Base-by-base conservation (phyloP, 2,888 invertebrate genomes). In the Epirrita christyi region DNA sequence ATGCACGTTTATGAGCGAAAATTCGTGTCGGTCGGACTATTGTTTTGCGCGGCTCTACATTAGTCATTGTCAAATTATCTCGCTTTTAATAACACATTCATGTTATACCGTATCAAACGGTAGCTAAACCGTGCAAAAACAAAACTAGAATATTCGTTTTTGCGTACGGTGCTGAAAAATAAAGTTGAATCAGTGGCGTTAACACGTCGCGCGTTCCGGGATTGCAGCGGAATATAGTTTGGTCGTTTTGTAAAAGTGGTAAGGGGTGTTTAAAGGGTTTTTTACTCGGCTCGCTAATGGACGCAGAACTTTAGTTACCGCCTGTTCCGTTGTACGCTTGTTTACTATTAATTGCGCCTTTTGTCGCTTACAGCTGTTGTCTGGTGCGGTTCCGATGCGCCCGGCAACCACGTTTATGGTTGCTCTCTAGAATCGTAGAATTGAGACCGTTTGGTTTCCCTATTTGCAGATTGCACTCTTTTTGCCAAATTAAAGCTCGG, bases 281-380 rank as follows among this genome's bases (percentile, higher is more conserved):
- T 78, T 77, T 79, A 72, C 73, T 73, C 70, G 67, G 69, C 69
- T 72, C 69, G 75, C 72, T 87, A 87, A 85, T 86, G 85, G 85
- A 82, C 76, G 76, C 76, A 78, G 66, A 78, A 78, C 80, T 81
- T 80, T 81, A 81, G 83, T 83, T 80, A 76, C 78, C 75, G 76
- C 71, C 65, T 72, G 73, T 75, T 75, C 75, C 77, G 78, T 75
- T 77, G 70, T 71, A 72, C 75, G 81, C 81, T 82, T 85, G 84
- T 83, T 86, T 83, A 80, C 79, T 85, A 86, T 86, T 88, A 86
- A 86, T 88, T 88, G 85, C 84, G 82, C 83, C 85, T 87, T 86
- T 88, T 85, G 86, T 86, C 83, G 82, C 81, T 72, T 75, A 72
- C 84, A 83, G 80, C 79, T 78, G 81, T 73, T 75, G 76, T 75